These are phyloP conservation scores for Plodia interpunctella DNA, from an alignment of 1,140 invertebrate genomes.

Conservation along the genomic window DNA sequence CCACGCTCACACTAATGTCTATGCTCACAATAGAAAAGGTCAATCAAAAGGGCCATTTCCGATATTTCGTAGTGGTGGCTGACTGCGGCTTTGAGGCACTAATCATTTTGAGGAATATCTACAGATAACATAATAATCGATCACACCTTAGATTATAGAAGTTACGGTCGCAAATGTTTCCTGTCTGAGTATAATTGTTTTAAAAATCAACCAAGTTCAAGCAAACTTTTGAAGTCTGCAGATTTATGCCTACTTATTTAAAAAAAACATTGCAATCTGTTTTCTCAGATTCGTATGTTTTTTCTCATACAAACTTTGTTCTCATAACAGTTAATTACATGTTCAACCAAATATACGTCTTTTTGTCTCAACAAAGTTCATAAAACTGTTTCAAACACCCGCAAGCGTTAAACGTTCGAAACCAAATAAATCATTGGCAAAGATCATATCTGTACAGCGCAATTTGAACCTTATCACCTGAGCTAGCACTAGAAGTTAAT, in stretches of 20 bases:
- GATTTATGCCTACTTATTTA: too few species aligned
- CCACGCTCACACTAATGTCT: background rate
- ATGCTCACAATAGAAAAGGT: background rate
- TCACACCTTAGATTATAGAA: too few species aligned
- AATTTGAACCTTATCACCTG: background rate
- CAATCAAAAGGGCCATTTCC: background rate
- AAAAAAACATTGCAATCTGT: too few species aligned
- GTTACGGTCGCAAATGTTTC: too few species aligned
- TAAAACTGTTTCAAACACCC: background rate
- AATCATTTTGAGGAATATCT: too few species aligned
- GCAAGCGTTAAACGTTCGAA: background rate
- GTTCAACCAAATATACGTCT: background rate
- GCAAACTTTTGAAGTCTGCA: too few species aligned
- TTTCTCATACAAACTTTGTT: too few species aligned
- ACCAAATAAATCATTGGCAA: slow-evolving; percentile 2
- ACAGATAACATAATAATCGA: too few species aligned
- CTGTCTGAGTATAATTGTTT: too few species aligned
- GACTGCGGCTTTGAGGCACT: background rate
- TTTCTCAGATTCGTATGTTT: too few species aligned
- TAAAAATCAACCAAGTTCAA: too few species aligned
- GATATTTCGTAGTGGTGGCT: background rate
- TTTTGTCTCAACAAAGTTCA: background rate
- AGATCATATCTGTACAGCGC: background rate
- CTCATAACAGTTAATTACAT: background rate
- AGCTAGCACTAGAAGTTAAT: background rate